A percentile compares a stretch with the other conserved stretches of the same genome.
Evolutionary conservation across 1,140 invertebrate genomes (phyloP).

Genomic region (Doryteuthis pealeii): DNA sequence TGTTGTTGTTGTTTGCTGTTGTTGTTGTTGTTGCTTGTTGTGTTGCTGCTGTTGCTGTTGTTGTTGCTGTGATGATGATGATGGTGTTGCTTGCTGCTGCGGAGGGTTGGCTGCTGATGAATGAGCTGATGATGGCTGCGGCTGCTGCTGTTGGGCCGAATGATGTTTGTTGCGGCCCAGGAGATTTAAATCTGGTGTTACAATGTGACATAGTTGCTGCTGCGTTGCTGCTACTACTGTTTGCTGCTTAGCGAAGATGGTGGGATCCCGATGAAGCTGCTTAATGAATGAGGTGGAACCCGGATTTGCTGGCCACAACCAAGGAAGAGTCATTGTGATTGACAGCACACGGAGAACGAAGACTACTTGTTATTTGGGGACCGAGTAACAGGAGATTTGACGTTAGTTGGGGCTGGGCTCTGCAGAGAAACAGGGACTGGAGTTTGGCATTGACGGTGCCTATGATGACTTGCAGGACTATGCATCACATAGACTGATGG

Average conservation of each 20-base stretch:
- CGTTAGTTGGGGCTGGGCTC: conserved; percentile 37
- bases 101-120: too few species aligned
- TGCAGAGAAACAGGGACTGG: conserved; percentile 47
- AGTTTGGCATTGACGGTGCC: conserved; percentile 37
- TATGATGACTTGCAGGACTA: conserved; percentile 47
- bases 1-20: conserved; percentile 28
- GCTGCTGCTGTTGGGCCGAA: conserved; percentile 25
- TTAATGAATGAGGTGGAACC: conserved; percentile 22
- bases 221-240: background rate
- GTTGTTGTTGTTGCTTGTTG: background rate
- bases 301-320: conserved; percentile 14
- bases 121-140: too few species aligned
- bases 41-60: conserved; percentile 16
- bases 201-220: conserved; percentile 3
- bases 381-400: conserved; percentile 33
- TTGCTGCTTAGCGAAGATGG: background rate
- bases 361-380: conserved; percentile 12
- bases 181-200: conserved; percentile 13
- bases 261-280: background rate
- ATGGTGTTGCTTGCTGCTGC: too few species aligned
- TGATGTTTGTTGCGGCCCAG: conserved; percentile 11
- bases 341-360: conserved; percentile 17
- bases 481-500: conserved; percentile 43
- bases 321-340: background rate
- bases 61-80: too few species aligned